phyloP scores from a whole-genome alignment of 2,113 vertebrate species.

The Holacanthus passer region DNA sequence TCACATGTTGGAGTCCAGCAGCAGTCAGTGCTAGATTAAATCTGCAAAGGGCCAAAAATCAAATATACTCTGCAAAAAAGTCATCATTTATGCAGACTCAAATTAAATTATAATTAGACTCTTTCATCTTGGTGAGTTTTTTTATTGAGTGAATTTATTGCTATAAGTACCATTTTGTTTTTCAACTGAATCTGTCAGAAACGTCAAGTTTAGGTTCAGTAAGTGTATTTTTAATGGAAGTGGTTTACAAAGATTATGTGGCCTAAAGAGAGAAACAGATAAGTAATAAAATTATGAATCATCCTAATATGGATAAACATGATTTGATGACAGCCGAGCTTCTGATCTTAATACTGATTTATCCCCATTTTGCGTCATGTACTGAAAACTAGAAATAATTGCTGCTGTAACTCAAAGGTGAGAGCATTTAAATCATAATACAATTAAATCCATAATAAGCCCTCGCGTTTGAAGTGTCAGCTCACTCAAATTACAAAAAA shows the following conservation, averaged over 20 bases:
- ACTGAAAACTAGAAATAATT: not conserved
- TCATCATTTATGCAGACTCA: too few relatives aligned
- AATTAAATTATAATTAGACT: too few relatives aligned
- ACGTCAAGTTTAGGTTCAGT: not conserved
- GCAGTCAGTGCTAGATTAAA: not conserved
- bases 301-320: not conserved
- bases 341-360: not conserved
- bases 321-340: not conserved
- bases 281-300: not conserved
- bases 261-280: not conserved
- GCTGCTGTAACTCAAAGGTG: not conserved
- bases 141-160: not conserved
- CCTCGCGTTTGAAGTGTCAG: too few relatives aligned
- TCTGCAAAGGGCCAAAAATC: not conserved
- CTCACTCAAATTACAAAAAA: not conserved
- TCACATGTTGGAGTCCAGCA: slow-evolving; percentile 9
- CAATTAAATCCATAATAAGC: not conserved
- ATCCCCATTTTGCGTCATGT: not conserved
- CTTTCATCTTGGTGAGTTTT: not conserved
- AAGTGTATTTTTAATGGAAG: not conserved
- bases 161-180: not conserved
- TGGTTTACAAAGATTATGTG: not conserved
- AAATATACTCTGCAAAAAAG: not conserved
- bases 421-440: not conserved
- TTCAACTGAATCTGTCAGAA: not conserved